A percentile compares a stretch with the other conserved stretches of the same genome.
These are phyloP conservation scores for Sympetrum striolatum DNA, from an alignment of 2,888 invertebrate genomes.

Conservation along the genomic window DNA sequence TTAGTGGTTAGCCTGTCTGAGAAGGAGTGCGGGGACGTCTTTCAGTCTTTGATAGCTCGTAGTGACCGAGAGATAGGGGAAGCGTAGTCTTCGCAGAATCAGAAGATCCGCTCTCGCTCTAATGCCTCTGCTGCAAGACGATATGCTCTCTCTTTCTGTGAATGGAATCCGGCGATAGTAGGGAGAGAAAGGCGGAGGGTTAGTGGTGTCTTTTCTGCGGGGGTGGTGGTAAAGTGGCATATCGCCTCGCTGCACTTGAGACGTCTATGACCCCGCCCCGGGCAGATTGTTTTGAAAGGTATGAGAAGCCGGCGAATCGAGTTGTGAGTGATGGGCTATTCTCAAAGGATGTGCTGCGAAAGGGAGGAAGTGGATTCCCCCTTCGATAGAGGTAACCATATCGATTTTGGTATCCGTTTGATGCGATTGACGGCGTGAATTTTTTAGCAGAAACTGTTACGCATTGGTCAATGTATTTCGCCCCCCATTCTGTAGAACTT, in stretches of 20 bases:
- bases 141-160: slow-evolving; percentile 9
- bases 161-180: neutral
- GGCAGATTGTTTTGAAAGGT: slow-evolving; percentile 5
- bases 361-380: neutral
- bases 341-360: neutral
- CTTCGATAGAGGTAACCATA: no score
- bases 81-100: slow-evolving; percentile 1
- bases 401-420: no score
- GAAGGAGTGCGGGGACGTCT: neutral
- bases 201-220: slow-evolving; percentile 5
- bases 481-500: no score
- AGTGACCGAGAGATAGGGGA: neutral
- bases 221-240: slow-evolving; percentile 41
- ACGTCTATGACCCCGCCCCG: neutral
- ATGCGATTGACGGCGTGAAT: no score
- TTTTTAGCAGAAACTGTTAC: no score
- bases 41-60: neutral
- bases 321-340: neutral
- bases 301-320: neutral
- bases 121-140: slow-evolving; percentile 25
- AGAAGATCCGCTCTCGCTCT: neutral
- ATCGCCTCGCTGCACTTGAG: slow-evolving; percentile 34
- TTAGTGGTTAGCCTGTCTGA: slow-evolving; percentile 18
- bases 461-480: no score
- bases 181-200: neutral